Conservation (phyloP, 1,140 invertebrate species). For the Atta texana region DNA sequence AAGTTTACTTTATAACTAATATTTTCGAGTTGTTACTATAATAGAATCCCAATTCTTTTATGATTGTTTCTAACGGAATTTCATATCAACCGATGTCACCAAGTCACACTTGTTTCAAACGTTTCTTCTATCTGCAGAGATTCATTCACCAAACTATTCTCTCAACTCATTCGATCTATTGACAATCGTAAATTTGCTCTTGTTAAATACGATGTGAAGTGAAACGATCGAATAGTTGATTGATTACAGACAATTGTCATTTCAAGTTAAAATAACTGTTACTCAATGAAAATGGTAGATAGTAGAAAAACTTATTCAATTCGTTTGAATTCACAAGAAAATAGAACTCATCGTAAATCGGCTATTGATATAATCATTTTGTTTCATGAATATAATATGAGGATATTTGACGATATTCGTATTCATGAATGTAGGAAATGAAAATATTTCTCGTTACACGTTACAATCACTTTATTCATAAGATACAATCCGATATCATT, state of each 20-base stretch:
- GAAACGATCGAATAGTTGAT: conserved; percentile 24
- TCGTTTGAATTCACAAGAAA: conserved; percentile 33
- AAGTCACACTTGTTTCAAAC: not conserved
- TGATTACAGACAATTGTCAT: conserved; percentile 31
- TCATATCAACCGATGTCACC: not conserved
- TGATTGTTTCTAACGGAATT: not conserved
- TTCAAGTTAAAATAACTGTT: conserved; percentile 9
- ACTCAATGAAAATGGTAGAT: conserved; percentile 14
- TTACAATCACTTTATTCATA: conserved; percentile 16
- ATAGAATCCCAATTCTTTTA: not conserved
- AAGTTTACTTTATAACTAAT: not conserved
- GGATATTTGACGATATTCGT: not conserved
- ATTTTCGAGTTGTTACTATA: not conserved
- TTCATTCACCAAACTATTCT: not conserved
- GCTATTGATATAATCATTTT: conserved; percentile 17
- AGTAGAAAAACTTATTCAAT: not conserved
- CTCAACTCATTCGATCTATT: not conserved
- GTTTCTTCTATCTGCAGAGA: not conserved
- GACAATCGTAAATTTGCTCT: conserved; percentile 38
- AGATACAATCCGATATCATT: conserved; percentile 12
- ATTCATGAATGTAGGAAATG: conserved; percentile 1
- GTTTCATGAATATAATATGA: conserved; percentile 32
- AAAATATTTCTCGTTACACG: conserved; percentile 26
- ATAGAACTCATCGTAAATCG: not conserved
- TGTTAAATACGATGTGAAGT: conserved; percentile 45